These are phyloP conservation scores for Zaprionus lachaisei DNA, from an alignment of 1,140 invertebrate genomes.

Conservation along the genomic window DNA sequence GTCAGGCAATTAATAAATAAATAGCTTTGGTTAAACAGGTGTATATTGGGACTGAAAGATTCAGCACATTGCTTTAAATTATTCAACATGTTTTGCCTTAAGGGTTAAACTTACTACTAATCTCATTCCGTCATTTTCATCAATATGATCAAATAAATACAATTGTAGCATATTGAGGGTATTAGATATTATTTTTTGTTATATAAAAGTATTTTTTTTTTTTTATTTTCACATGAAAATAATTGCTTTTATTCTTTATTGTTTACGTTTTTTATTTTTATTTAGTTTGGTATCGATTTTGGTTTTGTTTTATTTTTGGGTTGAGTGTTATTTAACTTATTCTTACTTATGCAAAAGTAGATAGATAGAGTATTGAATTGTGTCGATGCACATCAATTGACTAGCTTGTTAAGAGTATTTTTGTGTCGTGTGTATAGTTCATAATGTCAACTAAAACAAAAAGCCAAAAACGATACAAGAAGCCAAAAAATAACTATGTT, in stretches of 20 bases:
- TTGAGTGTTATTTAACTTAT: constrained; percentile 19
- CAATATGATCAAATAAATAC: constrained; percentile 44
- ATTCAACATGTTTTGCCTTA: constrained; percentile 63
- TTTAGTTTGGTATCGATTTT: constrained; percentile 42
- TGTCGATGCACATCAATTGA: constrained; percentile 73
- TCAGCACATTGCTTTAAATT: constrained; percentile 64
- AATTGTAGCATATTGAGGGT: constrained; percentile 45
- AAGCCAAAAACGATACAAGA: constrained; percentile 63
- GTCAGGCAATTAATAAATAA: constrained; percentile 69
- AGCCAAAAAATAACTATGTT: constrained; percentile 53
- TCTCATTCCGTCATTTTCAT: constrained; percentile 36
- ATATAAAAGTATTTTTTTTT: not conserved
- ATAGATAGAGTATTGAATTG: constrained; percentile 54
- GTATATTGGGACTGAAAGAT: constrained; percentile 32
- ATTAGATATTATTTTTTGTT: constrained; percentile 18
- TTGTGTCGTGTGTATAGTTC: constrained; percentile 29
- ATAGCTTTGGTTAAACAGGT: constrained; percentile 46
- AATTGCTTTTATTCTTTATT: constrained; percentile 77
- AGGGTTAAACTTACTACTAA: constrained; percentile 57
- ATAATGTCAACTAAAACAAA: constrained; percentile 40
- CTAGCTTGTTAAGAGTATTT: constrained; percentile 65
- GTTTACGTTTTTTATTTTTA: constrained; percentile 54
- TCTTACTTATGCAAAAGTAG: constrained; percentile 32
- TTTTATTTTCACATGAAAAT: constrained; percentile 70
- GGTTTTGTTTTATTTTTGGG: constrained; percentile 15